These are phyloP conservation scores for Etia nguti DNA, from an alignment of 2,113 vertebrate species.

Conservation along the genomic window DNA sequence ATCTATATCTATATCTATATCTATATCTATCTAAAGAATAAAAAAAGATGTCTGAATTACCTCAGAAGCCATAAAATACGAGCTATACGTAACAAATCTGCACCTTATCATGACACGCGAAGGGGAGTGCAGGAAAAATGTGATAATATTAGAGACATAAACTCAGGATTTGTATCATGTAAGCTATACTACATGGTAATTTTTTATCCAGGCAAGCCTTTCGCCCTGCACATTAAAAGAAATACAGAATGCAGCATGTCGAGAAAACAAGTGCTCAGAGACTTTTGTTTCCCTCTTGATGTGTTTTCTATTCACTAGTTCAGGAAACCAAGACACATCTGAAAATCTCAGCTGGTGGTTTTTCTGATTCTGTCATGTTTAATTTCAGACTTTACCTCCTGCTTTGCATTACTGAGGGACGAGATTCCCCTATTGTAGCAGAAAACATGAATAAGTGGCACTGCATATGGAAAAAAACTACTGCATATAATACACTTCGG, in stretches of 20 bases:
- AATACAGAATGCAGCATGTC: slow-evolving; percentile 5
- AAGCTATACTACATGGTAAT: not conserved
- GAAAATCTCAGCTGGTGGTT: not conserved
- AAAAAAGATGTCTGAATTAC: not conserved
- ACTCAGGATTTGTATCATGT: slow-evolving; percentile 21
- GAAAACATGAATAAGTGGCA: not conserved
- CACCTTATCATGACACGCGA: not conserved
- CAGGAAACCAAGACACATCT: not conserved
- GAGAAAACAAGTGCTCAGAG: not conserved
- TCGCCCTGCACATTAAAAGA: slow-evolving; percentile 19
- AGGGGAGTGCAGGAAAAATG: not conserved
- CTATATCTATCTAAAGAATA: not conserved
- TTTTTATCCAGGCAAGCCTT: not conserved
- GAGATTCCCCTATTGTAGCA: not conserved
- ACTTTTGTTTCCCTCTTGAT: not conserved
- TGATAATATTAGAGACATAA: slow-evolving; percentile 33
- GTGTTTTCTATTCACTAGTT: not conserved
- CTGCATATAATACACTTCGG: not conserved
- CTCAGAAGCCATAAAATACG: not conserved
- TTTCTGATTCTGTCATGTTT: not conserved
- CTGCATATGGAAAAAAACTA: not conserved
- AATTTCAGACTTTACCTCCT: not conserved
- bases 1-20: not conserved
- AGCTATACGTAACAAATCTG: not conserved
- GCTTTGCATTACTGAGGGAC: not conserved